Evolutionary conservation across 1,140 invertebrate species (phyloP), one percentile per base, ranked within the genome.

Genomic region (Drosophila truncata): DNA sequence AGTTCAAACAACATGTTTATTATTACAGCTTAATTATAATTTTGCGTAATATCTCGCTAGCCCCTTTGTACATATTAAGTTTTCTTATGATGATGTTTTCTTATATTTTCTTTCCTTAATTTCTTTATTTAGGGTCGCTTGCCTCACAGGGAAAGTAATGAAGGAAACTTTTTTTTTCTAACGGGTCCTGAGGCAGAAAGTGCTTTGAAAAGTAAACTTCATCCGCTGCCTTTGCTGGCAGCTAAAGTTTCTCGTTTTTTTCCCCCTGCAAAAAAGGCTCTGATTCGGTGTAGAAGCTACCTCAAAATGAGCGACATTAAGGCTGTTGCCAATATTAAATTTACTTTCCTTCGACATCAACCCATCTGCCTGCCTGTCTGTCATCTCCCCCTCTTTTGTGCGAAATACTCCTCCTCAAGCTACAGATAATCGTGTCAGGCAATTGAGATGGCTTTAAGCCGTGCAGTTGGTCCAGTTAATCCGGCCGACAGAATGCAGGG

Each of bases 161-260:
- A 65, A 31, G 27, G 14, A 67, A 67, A 66, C 18, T 50, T 60
- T 42, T 49, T 29, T 29, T 44, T 54, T 47, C 2, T 11, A 23
- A 29, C 31, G 29, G 16, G 13, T 16, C 27, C 46, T 23, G 29
- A 18, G 59, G 46, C 71, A 35, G 27, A 67, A 64, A 60, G 66
- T 72, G 49, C 62, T 85, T 83, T 84, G 52, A 49, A 33, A 47
- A 55, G 60, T 55, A 35, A 63, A 71, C 72, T 60, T 50, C n/a
- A 16, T 23, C 20, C 37, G 18, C 54, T 39, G 60, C 65, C 54
- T 29, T n/a, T 29, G 18, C 55, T 39, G 60, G 58, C 55, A 61
- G 31, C 33, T 67, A 16, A 29, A 67, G 33, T 66, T 66, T 67
- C 25, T 25, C 10, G 46, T 33, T 31, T 66, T 39, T 66, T 39